Evolutionary conservation across 37 sponge, comb jelly and placozoan genomes (phyloP), one percentile per base, ranked within the genome.

Genomic region (Hormiphora californensis): DNA sequence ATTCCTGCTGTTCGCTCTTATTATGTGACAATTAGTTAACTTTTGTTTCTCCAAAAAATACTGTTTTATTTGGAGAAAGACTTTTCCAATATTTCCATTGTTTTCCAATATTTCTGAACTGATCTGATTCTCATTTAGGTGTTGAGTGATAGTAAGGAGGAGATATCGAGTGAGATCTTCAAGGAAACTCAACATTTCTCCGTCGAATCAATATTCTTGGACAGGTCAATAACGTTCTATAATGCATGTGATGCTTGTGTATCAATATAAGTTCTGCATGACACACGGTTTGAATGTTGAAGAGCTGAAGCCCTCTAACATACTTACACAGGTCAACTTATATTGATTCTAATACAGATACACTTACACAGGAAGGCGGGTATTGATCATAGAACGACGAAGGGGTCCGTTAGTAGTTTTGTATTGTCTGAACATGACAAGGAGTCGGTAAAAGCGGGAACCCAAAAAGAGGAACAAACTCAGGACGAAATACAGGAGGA

Each of bases 291-390:
- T n/a, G n/a, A n/a, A n/a, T n/a, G n/a, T n/a, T n/a, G n/a, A n/a
- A n/a, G n/a, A n/a, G n/a, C n/a, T n/a, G n/a, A n/a, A n/a, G n/a
- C n/a, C n/a, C n/a, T n/a, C n/a, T n/a, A n/a, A n/a, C n/a, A n/a
- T n/a, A n/a, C n/a, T n/a, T n/a, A n/a, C n/a, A n/a, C n/a, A n/a
- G n/a, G n/a, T n/a, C n/a, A n/a, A n/a, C n/a, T n/a, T n/a, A n/a
- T n/a, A n/a, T n/a, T n/a, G n/a, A n/a, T n/a, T n/a, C n/a, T n/a
- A n/a, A n/a, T n/a, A n/a, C n/a, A n/a, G n/a, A n/a, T n/a, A n/a
- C n/a, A n/a, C n/a, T n/a, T n/a, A n/a, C n/a, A n/a, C 68, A 65
- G 68, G 46, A 73, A 73, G 32, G 46, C 40, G 4, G 81, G 81
- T 43, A 73, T 73, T 19, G 81, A 73, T n/a, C 39, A 33, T 3